Conservation (phyloP, 1,140 invertebrate species). For the Lepidurus couesii region DNA sequence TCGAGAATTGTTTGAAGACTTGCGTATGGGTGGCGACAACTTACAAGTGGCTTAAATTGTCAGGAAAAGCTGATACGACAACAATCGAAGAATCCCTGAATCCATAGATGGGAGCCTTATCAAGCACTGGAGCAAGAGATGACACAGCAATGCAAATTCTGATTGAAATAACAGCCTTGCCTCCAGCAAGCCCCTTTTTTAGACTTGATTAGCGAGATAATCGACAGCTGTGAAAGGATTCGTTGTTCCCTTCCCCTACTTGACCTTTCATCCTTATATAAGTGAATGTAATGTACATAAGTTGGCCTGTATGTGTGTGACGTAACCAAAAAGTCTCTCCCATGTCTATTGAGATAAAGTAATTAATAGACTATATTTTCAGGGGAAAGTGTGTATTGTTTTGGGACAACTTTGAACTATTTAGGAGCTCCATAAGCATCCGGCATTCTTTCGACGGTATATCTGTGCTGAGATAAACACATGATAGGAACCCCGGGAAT, state of each 20-base stretch:
- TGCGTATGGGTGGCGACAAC: background rate
- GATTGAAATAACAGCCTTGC: background rate
- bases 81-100: background rate
- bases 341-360: background rate
- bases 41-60: background rate
- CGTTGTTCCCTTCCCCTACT: background rate
- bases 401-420: slow-evolving; percentile 17
- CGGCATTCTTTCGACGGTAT: slow-evolving; percentile 96
- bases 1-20: slow-evolving; percentile 3
- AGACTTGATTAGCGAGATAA: background rate
- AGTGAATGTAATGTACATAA: background rate
- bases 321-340: background rate
- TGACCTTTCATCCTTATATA: background rate
- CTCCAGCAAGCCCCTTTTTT: background rate
- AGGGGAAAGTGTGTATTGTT: background rate
- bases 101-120: background rate
- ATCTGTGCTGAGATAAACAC: slow-evolving; percentile 89
- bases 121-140: background rate
- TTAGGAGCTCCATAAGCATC: slow-evolving; percentile 91
- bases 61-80: background rate
- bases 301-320: background rate
- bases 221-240: background rate
- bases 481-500: slow-evolving; percentile 99
- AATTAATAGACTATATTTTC: background rate
- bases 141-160: background rate